Conservation (phyloP, 2,113 vertebrate genomes). For the Trachemys scripta region DNA sequence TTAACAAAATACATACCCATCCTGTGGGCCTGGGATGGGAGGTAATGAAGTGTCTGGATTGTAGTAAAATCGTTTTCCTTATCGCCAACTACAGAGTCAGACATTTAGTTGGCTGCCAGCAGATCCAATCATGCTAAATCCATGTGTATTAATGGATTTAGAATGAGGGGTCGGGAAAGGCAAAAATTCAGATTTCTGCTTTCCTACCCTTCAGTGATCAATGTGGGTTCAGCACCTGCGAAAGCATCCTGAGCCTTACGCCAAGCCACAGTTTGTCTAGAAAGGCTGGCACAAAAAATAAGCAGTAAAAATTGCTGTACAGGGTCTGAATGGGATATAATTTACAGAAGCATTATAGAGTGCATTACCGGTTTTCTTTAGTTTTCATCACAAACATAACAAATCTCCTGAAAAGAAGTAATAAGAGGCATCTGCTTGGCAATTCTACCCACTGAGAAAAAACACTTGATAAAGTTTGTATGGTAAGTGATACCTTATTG, state of each 20-base stretch:
- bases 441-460: not conserved
- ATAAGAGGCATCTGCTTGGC: not conserved
- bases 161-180: slow-evolving; percentile 40
- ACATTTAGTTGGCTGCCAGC: slow-evolving; percentile 23
- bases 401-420: not conserved
- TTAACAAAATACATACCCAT: not conserved
- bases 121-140: slow-evolving; percentile 39
- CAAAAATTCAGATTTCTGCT: slow-evolving; percentile 29
- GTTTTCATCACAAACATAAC: not conserved
- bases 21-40: not conserved
- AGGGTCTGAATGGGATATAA: not conserved
- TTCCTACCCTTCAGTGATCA: slow-evolving; percentile 11
- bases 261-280: not conserved
- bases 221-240: not conserved
- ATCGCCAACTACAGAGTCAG: slow-evolving; percentile 39
- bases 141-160: slow-evolving; percentile 42
- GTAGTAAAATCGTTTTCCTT: slow-evolving; percentile 49
- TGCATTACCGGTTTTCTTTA: not conserved
- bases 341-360: not conserved
- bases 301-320: not conserved
- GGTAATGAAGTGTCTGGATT: slow-evolving; percentile 2
- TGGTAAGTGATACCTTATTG: not conserved
- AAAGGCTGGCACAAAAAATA: not conserved
- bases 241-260: slow-evolving; percentile 1
- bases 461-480: not conserved